Conservation (phyloP, 1,140 invertebrate genomes). For the Leptinotarsa defecta region DNA sequence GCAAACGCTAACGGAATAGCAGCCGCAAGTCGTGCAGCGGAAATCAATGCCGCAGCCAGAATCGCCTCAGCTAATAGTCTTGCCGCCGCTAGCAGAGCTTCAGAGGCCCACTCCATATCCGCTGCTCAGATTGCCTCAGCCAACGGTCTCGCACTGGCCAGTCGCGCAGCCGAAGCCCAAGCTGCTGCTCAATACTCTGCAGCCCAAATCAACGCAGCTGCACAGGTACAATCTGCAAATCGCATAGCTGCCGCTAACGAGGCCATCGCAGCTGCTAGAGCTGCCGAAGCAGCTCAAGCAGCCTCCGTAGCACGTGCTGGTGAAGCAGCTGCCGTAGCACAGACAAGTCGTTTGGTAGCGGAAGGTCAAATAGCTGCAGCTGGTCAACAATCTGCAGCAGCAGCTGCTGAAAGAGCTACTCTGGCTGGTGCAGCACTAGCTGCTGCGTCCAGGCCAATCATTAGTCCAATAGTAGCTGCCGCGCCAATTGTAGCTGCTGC, state of each 20-base stretch:
- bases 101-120: not conserved
- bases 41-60: not conserved
- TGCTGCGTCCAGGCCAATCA: conserved; percentile 11
- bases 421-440: not conserved
- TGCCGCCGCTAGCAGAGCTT: conserved; percentile 1
- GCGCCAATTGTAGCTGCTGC: conserved; percentile 1
- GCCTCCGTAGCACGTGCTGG: not conserved
- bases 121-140: conserved; percentile 4
- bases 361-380: conserved; percentile 19
- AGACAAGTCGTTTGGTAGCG: conserved; percentile 14
- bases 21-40: conserved; percentile 2
- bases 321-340: conserved; percentile 13
- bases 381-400: not conserved
- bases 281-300: conserved; percentile 12
- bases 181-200: not conserved
- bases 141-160: not conserved
- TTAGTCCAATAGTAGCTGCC: conserved; percentile 9
- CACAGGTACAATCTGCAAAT: conserved; percentile 11
- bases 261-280: not conserved
- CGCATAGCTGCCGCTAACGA: conserved; percentile 16
- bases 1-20: conserved; percentile 8
- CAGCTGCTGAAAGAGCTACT: conserved; percentile 4
- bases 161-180: conserved; percentile 11
- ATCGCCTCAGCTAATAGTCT: not conserved
- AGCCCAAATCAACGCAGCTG: conserved; percentile 2